A percentile compares a stretch with the other conserved stretches of the same genome.
phyloP scores from a whole-genome alignment of 2,113 vertebrate genomes.

The Phylloscopus trochilus region DNA sequence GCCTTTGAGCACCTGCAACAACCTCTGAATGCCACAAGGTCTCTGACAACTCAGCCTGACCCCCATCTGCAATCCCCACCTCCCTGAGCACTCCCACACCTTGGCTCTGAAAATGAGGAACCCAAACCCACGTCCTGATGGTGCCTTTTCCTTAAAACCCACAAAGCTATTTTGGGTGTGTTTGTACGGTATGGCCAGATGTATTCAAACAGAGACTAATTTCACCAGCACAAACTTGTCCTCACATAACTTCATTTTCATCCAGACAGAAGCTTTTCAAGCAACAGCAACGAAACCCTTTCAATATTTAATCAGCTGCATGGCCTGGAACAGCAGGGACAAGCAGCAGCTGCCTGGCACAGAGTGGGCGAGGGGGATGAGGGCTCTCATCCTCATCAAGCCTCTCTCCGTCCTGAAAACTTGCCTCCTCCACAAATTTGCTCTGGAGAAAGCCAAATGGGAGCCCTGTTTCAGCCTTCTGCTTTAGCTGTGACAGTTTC shows the following conservation, averaged over 20 bases:
- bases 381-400: not conserved
- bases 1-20: not conserved
- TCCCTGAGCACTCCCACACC: not conserved
- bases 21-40: not conserved
- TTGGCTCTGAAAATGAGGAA: not conserved
- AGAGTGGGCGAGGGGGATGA: rapidly evolving
- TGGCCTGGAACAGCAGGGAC: not conserved
- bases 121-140: not conserved
- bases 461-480: not conserved
- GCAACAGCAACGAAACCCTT: constrained; percentile 9
- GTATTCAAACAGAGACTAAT: not conserved
- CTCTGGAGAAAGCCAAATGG: not conserved
- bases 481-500: not conserved
- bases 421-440: not conserved
- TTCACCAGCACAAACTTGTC: constrained; percentile 30
- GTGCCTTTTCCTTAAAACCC: not conserved
- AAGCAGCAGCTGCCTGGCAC: not conserved
- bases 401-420: not conserved
- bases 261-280: constrained; percentile 43
- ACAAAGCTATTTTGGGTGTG: not conserved
- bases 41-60: not conserved
- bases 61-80: not conserved
- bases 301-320: constrained; percentile 63
- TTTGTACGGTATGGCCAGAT: not conserved
- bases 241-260: constrained; percentile 22